phyloP scores from a whole-genome alignment of 2,113 vertebrate genomes.

The Gulo gulo region DNA sequence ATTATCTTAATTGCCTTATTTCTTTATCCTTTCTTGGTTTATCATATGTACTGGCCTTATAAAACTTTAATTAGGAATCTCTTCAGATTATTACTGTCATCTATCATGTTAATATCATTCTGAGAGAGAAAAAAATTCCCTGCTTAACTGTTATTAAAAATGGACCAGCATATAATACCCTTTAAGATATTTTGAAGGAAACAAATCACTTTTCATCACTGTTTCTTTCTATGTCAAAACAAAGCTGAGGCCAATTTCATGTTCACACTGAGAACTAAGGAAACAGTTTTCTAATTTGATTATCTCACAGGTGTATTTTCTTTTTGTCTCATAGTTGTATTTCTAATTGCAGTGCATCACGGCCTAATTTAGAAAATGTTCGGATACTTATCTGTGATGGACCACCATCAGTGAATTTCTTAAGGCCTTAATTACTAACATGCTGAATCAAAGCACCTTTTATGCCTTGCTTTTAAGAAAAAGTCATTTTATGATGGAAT shows the following conservation, averaged over 20 bases:
- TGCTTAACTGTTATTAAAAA: constrained; percentile 10
- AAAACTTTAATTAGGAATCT: constrained; percentile 18
- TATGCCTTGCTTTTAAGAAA: constrained; percentile 61
- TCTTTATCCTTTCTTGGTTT: constrained; percentile 25
- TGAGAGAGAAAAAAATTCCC: constrained; percentile 19
- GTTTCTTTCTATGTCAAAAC: constrained; percentile 30
- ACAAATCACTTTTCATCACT: constrained; percentile 29
- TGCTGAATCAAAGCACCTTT: constrained; percentile 69
- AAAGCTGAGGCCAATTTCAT: constrained; percentile 13
- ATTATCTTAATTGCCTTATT: constrained; percentile 30
- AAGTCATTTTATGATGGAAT: constrained; percentile 28
- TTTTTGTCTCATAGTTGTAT: constrained; percentile 10
- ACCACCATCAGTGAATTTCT: constrained; percentile 31
- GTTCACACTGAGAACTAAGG: not conserved
- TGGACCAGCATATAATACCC: not conserved
- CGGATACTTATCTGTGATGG: constrained; percentile 45
- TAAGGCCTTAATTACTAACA: constrained; percentile 66
- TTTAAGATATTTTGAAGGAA: not conserved
- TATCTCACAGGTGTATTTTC: constrained; percentile 46
- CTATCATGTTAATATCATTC: constrained; percentile 29
- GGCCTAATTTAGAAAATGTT: constrained; percentile 45
- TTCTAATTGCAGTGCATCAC: constrained; percentile 22
- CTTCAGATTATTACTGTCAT: constrained; percentile 12
- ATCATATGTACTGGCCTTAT: constrained; percentile 4
- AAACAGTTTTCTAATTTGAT: constrained; percentile 21